Percentiles rank a stretch among this genome's conserved stretches.
These are phyloP conservation scores for Vandiemenella viatica DNA, from an alignment of 2,888 invertebrate species.

Conservation along the genomic window DNA sequence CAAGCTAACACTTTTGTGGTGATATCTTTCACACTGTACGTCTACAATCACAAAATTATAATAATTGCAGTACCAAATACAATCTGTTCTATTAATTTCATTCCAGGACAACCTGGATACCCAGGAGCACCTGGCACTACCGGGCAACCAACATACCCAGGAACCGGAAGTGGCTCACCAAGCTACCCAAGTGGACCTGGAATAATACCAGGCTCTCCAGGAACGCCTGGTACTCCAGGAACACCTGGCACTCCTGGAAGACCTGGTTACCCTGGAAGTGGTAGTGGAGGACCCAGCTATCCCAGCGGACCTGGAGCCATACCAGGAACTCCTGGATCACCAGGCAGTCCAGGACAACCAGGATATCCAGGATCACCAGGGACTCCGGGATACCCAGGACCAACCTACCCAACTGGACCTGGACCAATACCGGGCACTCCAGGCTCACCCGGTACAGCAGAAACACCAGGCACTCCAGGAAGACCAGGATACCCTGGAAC, in stretches of 20 bases:
- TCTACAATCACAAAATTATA: no score
- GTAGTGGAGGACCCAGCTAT: slow-evolving; percentile 16
- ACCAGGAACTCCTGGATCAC: slow-evolving; percentile 15
- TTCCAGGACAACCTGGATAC: slow-evolving; percentile 18
- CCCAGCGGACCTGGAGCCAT: slow-evolving; percentile 21
- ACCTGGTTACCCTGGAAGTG: slow-evolving; percentile 8
- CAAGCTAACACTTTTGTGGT: no score
- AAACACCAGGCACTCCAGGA: slow-evolving; percentile 19
- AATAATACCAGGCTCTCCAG: slow-evolving; percentile 20
- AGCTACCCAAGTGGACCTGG: slow-evolving; percentile 19
- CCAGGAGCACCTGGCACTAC: slow-evolving; percentile 19
- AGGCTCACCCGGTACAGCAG: slow-evolving; percentile 14
- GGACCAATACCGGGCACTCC: slow-evolving; percentile 4
- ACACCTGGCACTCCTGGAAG: slow-evolving; percentile 1
- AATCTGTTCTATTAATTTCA: no score
- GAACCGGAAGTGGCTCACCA: slow-evolving; percentile 12
- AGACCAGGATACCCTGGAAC: slow-evolving; percentile 25
- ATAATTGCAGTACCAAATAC: no score
- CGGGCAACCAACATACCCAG: slow-evolving; percentile 19
- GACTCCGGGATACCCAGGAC: slow-evolving; percentile 14
- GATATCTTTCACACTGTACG: no score
- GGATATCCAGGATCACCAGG: slow-evolving; percentile 7
- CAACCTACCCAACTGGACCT: slow-evolving; percentile 11
- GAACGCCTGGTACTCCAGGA: slow-evolving; percentile 13
- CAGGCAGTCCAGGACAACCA: slow-evolving; percentile 9